Base-by-base conservation (phyloP, 1,140 invertebrate genomes). In the Piezodorus guildinii region DNA sequence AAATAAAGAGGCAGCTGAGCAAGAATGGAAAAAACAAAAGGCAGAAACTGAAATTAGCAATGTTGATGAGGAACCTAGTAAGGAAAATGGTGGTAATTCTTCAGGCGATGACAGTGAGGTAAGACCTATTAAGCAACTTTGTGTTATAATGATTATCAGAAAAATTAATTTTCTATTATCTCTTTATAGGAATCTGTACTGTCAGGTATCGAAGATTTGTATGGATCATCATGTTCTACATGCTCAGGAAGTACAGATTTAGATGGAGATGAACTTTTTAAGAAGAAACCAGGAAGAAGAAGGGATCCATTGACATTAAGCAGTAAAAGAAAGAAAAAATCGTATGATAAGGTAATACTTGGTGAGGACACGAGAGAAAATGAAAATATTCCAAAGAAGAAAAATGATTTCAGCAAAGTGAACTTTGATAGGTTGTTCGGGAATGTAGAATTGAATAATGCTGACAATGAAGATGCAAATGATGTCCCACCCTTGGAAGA, bases 1-100 rank as follows among this genome's bases (percentile, higher is more conserved):
- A 23, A 10, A 15, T 17, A 45, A 46, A 25, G 60, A 62, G 25
- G 60, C 3, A 49, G 60, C 60, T 25, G 60, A 62, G 25, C 23
- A 15, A 27, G 23, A 25, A 49, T 51, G 17, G n/a, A 43, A 21
- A 44, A 27, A 43, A 23, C 2, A 43, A 21, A 39, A 43, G 25
- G 39, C 8, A 58, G 54, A 58, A 23, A 58, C 4, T 19, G 34
- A 49, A 17, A 23, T 10, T n/a, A 58, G 25, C 27, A 14, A n/a
- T 58, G 54, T 23, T 58, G 16, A n/a, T 4, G 8, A 58, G 9
- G 3, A 27, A 23, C 4, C 34, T 6, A 10, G 2, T 10, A 1
- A 39, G 6, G 34, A 39, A 39, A 5, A 5, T 30, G 3, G 30
- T 30, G 30, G 9, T 30, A 3, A 30, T 30, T 30, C 30, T 9